Percentiles rank a stretch among this genome's conserved stretches.
Evolutionary conservation across 1,140 invertebrate genomes (phyloP).

Genomic region (Trigoniulus corallinus): DNA sequence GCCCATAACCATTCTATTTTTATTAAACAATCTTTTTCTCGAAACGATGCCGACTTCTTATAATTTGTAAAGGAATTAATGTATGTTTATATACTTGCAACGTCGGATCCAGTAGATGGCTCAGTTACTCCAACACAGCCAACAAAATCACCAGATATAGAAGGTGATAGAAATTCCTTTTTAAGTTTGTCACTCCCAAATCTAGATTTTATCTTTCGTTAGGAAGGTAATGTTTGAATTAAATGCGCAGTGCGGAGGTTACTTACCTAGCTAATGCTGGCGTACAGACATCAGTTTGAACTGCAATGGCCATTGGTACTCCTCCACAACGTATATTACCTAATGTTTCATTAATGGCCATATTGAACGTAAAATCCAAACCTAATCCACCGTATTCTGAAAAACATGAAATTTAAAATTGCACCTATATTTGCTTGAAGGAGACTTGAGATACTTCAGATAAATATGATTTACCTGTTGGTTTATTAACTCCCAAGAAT

Average conservation of each 20-base stretch:
- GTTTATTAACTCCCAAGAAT: slow-evolving; percentile 35
- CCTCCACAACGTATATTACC: slow-evolving; percentile 35
- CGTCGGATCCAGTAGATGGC: slow-evolving; percentile 37
- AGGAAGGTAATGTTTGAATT: background rate
- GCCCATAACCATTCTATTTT: too few relatives aligned
- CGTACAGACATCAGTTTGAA: slow-evolving; percentile 38
- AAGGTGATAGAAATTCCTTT: slow-evolving; percentile 35
- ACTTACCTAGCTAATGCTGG: slow-evolving; percentile 27
- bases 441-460: too few relatives aligned
- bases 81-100: slow-evolving; percentile 35
- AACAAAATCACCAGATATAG: slow-evolving; percentile 37
- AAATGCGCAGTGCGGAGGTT: background rate
- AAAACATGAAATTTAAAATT: slow-evolving; percentile 11
- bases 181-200: slow-evolving; percentile 40
- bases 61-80: too few relatives aligned
- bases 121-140: slow-evolving; percentile 40
- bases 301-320: slow-evolving; percentile 37
- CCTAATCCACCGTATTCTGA: slow-evolving; percentile 40
- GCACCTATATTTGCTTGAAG: background rate
- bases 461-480: slow-evolving; percentile 20
- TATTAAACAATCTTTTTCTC: too few relatives aligned
- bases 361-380: slow-evolving; percentile 36
- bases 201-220: slow-evolving; percentile 14
- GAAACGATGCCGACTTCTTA: too few relatives aligned
- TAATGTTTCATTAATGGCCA: slow-evolving; percentile 37